Base-by-base conservation (phyloP, 2,113 vertebrate genomes). In the Charadrius vociferus region DNA sequence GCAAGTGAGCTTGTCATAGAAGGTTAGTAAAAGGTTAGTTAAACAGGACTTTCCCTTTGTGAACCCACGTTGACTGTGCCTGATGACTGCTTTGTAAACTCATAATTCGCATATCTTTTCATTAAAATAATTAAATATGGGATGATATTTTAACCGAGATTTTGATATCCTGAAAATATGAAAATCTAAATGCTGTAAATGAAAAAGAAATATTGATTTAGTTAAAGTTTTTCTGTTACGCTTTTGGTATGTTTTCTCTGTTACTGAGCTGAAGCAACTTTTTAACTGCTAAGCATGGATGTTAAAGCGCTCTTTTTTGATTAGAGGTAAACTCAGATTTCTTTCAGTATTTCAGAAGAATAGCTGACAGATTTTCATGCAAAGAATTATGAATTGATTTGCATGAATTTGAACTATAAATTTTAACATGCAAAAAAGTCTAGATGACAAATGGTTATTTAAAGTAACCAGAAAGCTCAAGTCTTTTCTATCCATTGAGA, bases 321-420 rank as follows among this genome's bases (percentile, higher is more conserved):
- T 58, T 84, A 59, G 56, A 81, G 55, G 9, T 74, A 12, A 84
- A 96, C 59, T 81, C 55, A 81, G 29, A 52, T 71, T 97, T 94
- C 34, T 15, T 86, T 91, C 37, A 84, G 20, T 30, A 63, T 17
- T 71, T 91, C n/a, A 78, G 61, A 84, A 89, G 55, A 81, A 67
- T 39, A 12, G 30, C 77, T 91, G 86, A 72, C 73, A 93, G 61
- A 81, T 89, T 94, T 91, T 52, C 41, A 47, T 74, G 73, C 26
- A 63, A 84, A 59, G 68, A 87, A 75, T 79, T 75, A 43, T 72
- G 81, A 91, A 84, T 59, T 11, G 19, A 94, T 96, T 95, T 94
- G 65, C 94, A 89, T 94, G n/a, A 89, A 86, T 96, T 91, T 93
- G 27, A 86, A 26, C 36, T 92, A 43, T 88, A 80, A 95, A 88